Percentiles rank a stretch among this genome's conserved stretches.
Evolutionary conservation across 2,113 vertebrate species (phyloP).

Genomic region (Albula glossodonta): DNA sequence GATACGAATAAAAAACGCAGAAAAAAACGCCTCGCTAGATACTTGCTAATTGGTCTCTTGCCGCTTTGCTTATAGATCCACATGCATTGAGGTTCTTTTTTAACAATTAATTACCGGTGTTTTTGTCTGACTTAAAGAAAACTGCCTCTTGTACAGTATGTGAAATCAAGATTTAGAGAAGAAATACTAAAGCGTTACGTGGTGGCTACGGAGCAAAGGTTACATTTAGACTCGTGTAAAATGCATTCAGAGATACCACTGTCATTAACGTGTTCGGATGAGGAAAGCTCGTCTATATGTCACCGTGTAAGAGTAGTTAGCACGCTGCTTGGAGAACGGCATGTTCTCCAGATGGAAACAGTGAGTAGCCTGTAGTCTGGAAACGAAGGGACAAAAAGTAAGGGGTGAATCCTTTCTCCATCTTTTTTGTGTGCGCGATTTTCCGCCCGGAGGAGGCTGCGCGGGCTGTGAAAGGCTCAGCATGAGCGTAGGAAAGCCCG

Average conservation of each 20-base stretch:
- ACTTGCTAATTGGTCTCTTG: constrained; percentile 78
- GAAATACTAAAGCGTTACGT: background rate
- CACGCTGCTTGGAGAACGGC: background rate
- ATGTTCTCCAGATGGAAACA: background rate
- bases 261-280: background rate
- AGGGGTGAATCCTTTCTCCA: background rate
- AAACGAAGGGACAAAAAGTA: background rate
- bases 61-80: constrained; percentile 71
- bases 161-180: background rate
- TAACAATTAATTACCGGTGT: constrained; percentile 31
- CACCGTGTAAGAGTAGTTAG: background rate
- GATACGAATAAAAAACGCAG: constrained; percentile 56
- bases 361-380: background rate
- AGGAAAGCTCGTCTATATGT: background rate
- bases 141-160: background rate
- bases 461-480: constrained; percentile 46
- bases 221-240: background rate
- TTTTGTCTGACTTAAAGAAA: background rate
- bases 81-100: constrained; percentile 58
- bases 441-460: no score
- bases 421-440: background rate
- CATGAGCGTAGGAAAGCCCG: constrained; percentile 47
- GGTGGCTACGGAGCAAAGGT: background rate
- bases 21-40: constrained; percentile 61
- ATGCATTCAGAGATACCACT: background rate